phyloP scores from a whole-genome alignment of 37 sponge, comb jelly and placozoan genomes.

The Halisarca cf. caerulea region DNA sequence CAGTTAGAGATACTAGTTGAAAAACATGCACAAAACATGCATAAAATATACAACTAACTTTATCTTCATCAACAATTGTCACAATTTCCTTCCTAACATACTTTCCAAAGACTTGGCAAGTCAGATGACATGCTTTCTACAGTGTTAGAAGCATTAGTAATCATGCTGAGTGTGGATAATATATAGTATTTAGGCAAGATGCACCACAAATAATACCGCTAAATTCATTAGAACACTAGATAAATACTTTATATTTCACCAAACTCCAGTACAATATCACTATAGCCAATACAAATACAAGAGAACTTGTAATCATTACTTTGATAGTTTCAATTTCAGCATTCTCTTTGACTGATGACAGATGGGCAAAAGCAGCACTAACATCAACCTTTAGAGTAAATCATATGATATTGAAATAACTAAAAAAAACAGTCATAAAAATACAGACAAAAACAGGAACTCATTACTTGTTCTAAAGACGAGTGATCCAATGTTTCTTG shows the following conservation, averaged over 20 bases:
- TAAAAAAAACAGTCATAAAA: neutral
- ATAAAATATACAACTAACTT: constrained; percentile 56
- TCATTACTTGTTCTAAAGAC: constrained; percentile 33
- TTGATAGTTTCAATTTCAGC: constrained; percentile 73
- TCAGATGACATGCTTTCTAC: constrained; percentile 81
- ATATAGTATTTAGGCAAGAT: too few relatives aligned
- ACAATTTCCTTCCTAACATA: constrained; percentile 89
- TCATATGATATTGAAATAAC: too few relatives aligned
- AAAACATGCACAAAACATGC: neutral
- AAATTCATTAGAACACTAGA: too few relatives aligned
- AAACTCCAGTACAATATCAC: too few relatives aligned
- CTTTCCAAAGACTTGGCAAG: constrained; percentile 91
- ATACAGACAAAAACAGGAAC: neutral
- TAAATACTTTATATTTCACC: neutral
- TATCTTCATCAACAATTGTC: constrained; percentile 89
- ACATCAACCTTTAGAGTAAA: constrained; percentile 70
- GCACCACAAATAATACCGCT: too few relatives aligned
- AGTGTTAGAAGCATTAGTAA: neutral
- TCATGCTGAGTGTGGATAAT: too few relatives aligned
- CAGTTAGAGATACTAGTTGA: too few relatives aligned
- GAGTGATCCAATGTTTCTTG: constrained; percentile 26
- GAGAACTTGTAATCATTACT: constrained; percentile 28
- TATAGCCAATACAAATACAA: too few relatives aligned
- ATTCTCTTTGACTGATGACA: constrained; percentile 84
- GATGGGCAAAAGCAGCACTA: constrained; percentile 78